Percentiles rank a stretch among this genome's conserved stretches.
These are phyloP conservation scores for Seison nebaliae DNA, from an alignment of 1,140 invertebrate species.

Conservation along the genomic window DNA sequence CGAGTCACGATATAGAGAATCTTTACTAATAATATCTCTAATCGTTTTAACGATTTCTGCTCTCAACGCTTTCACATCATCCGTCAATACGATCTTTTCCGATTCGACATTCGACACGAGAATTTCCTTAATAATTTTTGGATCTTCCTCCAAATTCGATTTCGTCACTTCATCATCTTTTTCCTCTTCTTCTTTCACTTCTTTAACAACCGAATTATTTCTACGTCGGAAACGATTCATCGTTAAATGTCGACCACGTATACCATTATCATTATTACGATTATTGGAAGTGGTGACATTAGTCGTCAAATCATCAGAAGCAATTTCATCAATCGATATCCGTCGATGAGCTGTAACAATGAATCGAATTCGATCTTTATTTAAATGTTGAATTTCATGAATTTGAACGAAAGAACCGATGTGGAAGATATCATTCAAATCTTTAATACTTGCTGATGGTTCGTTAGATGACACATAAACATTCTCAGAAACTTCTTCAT, in stretches of 20 bases:
- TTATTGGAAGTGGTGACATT: no score
- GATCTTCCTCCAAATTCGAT: constrained; percentile 13
- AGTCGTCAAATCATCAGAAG: neutral
- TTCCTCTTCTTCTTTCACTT: constrained; percentile 1
- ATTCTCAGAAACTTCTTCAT: constrained; percentile 2
- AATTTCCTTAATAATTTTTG: constrained; percentile 3
- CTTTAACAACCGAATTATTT: constrained; percentile 6
- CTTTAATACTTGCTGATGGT: constrained; percentile 64
- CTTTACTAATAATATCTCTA: constrained; percentile 73
- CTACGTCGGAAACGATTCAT: neutral
- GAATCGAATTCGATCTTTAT: constrained; percentile 57
- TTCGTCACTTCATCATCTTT: neutral
- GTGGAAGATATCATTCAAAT: constrained; percentile 55
- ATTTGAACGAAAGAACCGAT: constrained; percentile 93
- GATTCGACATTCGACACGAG: neutral
- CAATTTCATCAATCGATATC: constrained; percentile 37
- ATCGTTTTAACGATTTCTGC: constrained; percentile 94
- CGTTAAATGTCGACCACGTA: neutral
- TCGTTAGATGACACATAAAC: constrained; percentile 27
- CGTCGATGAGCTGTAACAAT: constrained; percentile 74
- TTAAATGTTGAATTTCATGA: constrained; percentile 78
- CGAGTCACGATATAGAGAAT: constrained; percentile 47
- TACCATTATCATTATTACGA: neutral
- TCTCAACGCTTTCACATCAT: constrained; percentile 45
- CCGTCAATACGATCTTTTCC: neutral